Conservation (phyloP, 30 jellyfish, hydroid and myxozoan genomes). For the Aurelia sp. region DNA sequence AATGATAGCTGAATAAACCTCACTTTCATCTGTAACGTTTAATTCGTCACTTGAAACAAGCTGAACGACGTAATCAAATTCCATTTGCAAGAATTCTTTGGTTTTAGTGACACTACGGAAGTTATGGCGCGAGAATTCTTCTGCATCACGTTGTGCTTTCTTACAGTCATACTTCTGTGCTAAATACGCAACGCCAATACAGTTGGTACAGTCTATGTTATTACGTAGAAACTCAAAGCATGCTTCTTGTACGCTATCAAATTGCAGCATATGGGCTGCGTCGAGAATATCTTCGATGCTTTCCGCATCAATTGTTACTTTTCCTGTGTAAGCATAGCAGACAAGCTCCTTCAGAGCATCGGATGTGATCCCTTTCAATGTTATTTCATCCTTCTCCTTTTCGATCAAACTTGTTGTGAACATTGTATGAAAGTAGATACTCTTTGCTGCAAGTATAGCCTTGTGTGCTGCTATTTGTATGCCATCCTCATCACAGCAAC, state of each 20-base stretch:
- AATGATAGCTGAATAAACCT: slow-evolving; percentile 76
- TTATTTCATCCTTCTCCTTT: slow-evolving; percentile 48
- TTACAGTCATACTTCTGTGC: slow-evolving; percentile 81
- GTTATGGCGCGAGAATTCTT: slow-evolving; percentile 67
- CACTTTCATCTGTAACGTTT: slow-evolving; percentile 84
- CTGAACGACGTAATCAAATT: slow-evolving; percentile 44
- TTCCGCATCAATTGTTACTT: slow-evolving; percentile 37
- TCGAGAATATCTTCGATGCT: slow-evolving; percentile 61
- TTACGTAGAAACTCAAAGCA: slow-evolving; percentile 78
- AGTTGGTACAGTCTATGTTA: slow-evolving; percentile 69
- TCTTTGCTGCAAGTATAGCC: slow-evolving; percentile 75
- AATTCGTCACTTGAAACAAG: slow-evolving; percentile 76
- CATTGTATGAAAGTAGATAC: slow-evolving; percentile 84
- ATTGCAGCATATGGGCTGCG: slow-evolving; percentile 90
- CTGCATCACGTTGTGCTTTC: slow-evolving; percentile 66
- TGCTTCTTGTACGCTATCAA: slow-evolving; percentile 76
- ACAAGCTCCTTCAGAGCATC: slow-evolving; percentile 58
- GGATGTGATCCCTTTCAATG: slow-evolving; percentile 61
- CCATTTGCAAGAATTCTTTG: slow-evolving; percentile 54
- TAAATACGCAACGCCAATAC: slow-evolving; percentile 73
- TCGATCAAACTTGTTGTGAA: slow-evolving; percentile 81
- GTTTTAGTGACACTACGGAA: slow-evolving; percentile 72
- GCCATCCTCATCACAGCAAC: slow-evolving; percentile 57
- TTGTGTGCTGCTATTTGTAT: slow-evolving; percentile 71
- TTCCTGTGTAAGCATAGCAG: slow-evolving; percentile 74